Percentiles rank a stretch among this genome's conserved stretches.
Conservation (phyloP, 2,888 invertebrate genomes). For the Chrysina gloriosa region DNA sequence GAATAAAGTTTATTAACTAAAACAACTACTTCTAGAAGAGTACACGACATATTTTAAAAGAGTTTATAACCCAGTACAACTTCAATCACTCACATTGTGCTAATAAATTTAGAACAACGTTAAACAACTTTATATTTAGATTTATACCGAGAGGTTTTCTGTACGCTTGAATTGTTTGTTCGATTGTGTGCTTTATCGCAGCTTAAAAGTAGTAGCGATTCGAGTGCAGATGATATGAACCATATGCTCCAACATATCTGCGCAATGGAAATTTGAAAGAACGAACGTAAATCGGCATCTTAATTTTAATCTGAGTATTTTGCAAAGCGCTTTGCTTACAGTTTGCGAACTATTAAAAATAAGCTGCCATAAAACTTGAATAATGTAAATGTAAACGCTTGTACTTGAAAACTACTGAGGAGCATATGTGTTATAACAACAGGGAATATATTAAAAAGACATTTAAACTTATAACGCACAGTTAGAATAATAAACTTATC, state of each 20-base stretch:
- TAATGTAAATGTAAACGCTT: too few relatives aligned
- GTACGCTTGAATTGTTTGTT: conserved; percentile 14
- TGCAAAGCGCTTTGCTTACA: neutral
- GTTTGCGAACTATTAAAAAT: neutral
- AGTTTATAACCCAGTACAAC: conserved; percentile 18
- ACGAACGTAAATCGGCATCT: conserved; percentile 11
- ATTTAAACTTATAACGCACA: too few relatives aligned
- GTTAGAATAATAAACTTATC: too few relatives aligned
- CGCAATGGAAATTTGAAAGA: conserved; percentile 10
- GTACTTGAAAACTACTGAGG: too few relatives aligned
- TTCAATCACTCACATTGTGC: conserved; percentile 25
- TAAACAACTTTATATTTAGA: conserved; percentile 26
- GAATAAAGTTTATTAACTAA: neutral
- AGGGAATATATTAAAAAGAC: too few relatives aligned
- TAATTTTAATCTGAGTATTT: conserved; percentile 5
- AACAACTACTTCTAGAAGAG: neutral
- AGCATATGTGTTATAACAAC: too few relatives aligned
- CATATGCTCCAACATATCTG: conserved; percentile 14
- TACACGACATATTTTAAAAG: conserved; percentile 1
- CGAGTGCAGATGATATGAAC: conserved; percentile 13
- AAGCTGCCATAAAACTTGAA: neutral
- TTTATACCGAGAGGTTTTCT: neutral
- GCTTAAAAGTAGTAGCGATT: conserved; percentile 17
- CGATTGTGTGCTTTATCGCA: conserved; percentile 22
- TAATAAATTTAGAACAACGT: conserved; percentile 18